Evolutionary conservation across 1,140 invertebrate genomes (phyloP), one percentile per base, ranked within the genome.

Genomic region (Lordiphosa collinella): DNA sequence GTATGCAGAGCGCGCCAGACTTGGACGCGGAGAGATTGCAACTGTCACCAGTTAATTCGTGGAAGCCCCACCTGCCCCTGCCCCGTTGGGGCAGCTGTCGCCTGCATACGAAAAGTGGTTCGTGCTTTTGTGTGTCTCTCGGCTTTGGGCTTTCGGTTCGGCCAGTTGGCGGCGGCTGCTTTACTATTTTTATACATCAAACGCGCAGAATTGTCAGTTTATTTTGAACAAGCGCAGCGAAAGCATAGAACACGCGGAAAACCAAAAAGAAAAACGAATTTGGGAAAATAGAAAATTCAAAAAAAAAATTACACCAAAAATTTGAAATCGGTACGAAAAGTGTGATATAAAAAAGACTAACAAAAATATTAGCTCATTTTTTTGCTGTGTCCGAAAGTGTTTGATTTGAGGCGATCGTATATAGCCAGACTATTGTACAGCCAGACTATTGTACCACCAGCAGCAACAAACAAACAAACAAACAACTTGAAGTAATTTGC

Each of bases 171-270:
- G 60, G 61, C 52, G 44, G 51, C 51, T 55, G 43, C 43, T 64
- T 72, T 49, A 73, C 78, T 84, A 84, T 84, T 84, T 84, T 84
- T 73, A 84, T 65, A 67, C 51, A 18, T n/a, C 41, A 46, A 49
- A 18, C 41, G 78, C 49, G 58, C 37, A 78, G 64, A 84, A 84
- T 65, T 64, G 72, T 84, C 69, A 84, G 78, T 84, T 84, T 78
- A 84, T 84, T 84, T 84, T 84, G 73, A 84, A 64, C 78, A 73
- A 61, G 50, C 78, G 78, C 68, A 61, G 58, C 78, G 78, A 78
- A 64, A 62, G 72, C 78, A 84, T 63, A 84, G 72, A 82, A 82
- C 43, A 47, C 75, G 69, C 69, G 48, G 31, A 12, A 31, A 53
- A 8, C 10, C 38, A 11, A 5, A 49, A 11, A 22, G 12, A 13